Percentiles rank a stretch among this genome's conserved stretches.
These are phyloP conservation scores for Athalia rosae DNA, from an alignment of 2,888 invertebrate species.

Conservation along the genomic window DNA sequence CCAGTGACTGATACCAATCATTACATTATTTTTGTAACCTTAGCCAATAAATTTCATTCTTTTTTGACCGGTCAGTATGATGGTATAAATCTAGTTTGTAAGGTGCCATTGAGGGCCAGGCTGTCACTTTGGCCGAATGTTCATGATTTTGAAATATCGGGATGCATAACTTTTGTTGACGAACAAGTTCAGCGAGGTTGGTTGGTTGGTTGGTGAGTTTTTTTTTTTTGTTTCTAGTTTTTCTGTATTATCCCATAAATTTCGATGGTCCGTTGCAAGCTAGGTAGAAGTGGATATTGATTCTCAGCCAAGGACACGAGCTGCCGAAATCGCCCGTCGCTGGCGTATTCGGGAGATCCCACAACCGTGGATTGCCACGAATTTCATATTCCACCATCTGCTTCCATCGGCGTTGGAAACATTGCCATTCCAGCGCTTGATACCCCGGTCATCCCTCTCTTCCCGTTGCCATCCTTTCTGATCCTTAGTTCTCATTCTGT, in stretches of 20 bases:
- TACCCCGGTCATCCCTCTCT: slow-evolving; percentile 17
- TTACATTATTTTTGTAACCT: too few relatives aligned
- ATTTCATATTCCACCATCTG: slow-evolving; percentile 42
- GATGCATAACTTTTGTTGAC: slow-evolving; percentile 3
- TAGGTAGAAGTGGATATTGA: slow-evolving; percentile 37
- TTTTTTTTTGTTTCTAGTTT: slow-evolving; percentile 6
- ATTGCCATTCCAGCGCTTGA: slow-evolving; percentile 26
- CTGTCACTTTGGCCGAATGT: neutral
- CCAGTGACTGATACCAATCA: neutral
- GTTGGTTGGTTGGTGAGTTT: neutral
- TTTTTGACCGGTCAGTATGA: too few relatives aligned
- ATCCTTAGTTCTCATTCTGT: neutral
- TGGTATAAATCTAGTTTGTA: neutral
- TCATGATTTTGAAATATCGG: slow-evolving; percentile 7
- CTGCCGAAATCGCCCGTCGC: slow-evolving; percentile 37
- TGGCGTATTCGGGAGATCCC: slow-evolving; percentile 28
- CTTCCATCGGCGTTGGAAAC: slow-evolving; percentile 37
- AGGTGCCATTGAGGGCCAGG: neutral
- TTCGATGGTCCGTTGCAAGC: slow-evolving; percentile 10
- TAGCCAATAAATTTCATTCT: too few relatives aligned
- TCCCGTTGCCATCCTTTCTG: neutral
- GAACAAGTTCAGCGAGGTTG: slow-evolving; percentile 21
- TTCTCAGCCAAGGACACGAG: slow-evolving; percentile 36
- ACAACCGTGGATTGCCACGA: slow-evolving; percentile 29
- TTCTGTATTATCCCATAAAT: slow-evolving; percentile 18